Conservation (phyloP, 2,797 vertebrate genomes). For the Yasuhikotakia modesta region DNA sequence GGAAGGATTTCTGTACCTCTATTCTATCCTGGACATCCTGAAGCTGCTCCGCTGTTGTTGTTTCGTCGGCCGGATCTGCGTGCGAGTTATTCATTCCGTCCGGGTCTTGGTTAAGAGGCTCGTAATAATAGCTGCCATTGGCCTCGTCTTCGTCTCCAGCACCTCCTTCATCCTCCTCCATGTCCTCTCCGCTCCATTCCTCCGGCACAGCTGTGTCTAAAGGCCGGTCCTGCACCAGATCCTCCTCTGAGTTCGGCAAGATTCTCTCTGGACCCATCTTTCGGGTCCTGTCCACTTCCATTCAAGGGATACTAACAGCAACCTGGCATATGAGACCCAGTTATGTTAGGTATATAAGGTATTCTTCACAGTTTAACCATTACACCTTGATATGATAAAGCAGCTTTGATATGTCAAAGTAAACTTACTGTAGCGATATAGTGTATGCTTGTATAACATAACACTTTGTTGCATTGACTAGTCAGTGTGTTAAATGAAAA, state of each 20-base stretch:
- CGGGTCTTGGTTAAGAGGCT: conserved; percentile 89
- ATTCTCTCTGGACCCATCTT: conserved; percentile 89
- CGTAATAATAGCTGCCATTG: conserved; percentile 80
- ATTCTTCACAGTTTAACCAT: too few relatives aligned
- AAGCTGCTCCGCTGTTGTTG: conserved; percentile 66
- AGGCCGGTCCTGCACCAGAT: conserved; percentile 78
- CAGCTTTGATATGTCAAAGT: background rate
- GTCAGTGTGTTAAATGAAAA: background rate
- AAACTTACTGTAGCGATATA: background rate
- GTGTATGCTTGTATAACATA: background rate
- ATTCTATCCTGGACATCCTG: conserved; percentile 83
- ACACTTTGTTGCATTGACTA: background rate
- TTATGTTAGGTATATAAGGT: background rate
- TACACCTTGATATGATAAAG: background rate
- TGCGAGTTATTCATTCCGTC: conserved; percentile 71
- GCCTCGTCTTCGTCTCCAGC: conserved; percentile 71
- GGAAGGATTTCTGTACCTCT: conserved; percentile 73
- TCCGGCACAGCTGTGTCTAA: conserved; percentile 72
- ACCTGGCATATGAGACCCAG: background rate
- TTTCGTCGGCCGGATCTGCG: conserved; percentile 64
- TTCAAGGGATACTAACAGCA: conserved; percentile 66
- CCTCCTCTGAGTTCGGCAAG: conserved; percentile 85
- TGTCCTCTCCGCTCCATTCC: conserved; percentile 82
- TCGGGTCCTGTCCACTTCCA: conserved; percentile 71
- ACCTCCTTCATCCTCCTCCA: conserved; percentile 65